Evolutionary conservation across 2,797 vertebrate genomes (phyloP), one percentile per base, ranked within the genome.

Genomic region (Martes flavigula): DNA sequence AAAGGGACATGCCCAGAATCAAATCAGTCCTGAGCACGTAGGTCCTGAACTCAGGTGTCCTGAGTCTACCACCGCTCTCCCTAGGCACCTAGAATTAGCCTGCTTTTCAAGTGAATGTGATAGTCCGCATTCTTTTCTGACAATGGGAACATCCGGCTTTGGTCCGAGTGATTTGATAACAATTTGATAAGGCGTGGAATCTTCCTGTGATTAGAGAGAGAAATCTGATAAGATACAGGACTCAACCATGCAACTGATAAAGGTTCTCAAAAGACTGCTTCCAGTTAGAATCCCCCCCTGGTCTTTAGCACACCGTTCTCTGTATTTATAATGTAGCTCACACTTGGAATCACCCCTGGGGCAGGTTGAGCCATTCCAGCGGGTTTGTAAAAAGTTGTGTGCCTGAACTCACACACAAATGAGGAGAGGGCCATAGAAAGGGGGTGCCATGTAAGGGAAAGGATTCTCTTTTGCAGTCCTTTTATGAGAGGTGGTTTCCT

Each of bases 111-210:
- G 89, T 94, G 78, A 87, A 51, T 48, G 21, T 43, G 84, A 43
- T 13, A 40, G 51, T 70, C n/a, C 51, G 73, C 56, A 87, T 92
- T 94, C n/a, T 96, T 91, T 92, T 90, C 91, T 62, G 73, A 96
- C 35, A 88, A 73, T 96, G 60, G 72, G 78, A 58, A 95, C 27
- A 0, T 32, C 54, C 35, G 66, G 18, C 79, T 90, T 27, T 77
- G 79, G 56, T 96, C 83, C 46, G 58, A 73, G 43, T 60, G 88
- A 97, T 97, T 94, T 85, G 98, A 98, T 98, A 96, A 97, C 85
- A 96, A 77, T 88, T 88, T 78, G 95, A 96, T 96, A 97, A 96
- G 68, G 56, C 89, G 48, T 93, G 38, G 91, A 62, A 81, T 68
- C 72, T 92, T 89, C 85, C 84, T 87, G 60, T 96, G 96, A 97